Conservation (phyloP, 2,888 invertebrate species). For the Mantis religiosa region DNA sequence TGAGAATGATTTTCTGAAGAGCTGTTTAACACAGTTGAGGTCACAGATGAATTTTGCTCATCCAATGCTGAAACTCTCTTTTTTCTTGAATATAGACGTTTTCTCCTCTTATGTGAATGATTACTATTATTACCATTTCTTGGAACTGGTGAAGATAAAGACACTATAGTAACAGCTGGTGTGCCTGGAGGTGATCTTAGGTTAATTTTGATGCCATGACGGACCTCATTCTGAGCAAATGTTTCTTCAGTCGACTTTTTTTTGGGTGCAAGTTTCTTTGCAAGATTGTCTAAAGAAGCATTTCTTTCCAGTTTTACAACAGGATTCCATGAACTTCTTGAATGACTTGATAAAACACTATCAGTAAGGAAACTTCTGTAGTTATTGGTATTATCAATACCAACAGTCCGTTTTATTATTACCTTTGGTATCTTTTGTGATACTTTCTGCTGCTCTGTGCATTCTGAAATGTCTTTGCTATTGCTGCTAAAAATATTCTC, state of each 20-base stretch:
- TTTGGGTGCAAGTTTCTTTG: not conserved
- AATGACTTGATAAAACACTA: not conserved
- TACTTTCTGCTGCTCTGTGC: not conserved
- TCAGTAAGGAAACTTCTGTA: slow-evolving; percentile 25
- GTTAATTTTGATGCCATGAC: not conserved
- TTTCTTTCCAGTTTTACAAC: slow-evolving; percentile 24
- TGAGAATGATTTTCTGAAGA: not conserved
- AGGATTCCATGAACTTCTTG: slow-evolving; percentile 20
- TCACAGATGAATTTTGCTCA: not conserved
- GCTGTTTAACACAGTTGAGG: not conserved
- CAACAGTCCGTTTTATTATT: slow-evolving; percentile 25
- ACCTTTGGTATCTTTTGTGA: slow-evolving; percentile 20
- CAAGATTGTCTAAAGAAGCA: slow-evolving; percentile 20
- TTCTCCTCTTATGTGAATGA: not conserved
- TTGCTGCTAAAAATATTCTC: not conserved
- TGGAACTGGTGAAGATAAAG: not conserved
- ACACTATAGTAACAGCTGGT: not conserved
- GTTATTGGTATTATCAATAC: slow-evolving; percentile 19
- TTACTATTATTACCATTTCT: not conserved
- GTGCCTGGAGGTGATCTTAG: not conserved
- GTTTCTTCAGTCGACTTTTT: not conserved
- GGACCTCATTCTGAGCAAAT: not conserved
- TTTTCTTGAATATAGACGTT: not conserved
- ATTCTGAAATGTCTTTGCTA: not conserved
- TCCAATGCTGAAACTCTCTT: not conserved